Conservation (phyloP, 2,888 invertebrate species). For the Galeopsomyia nigrocyanea region DNA sequence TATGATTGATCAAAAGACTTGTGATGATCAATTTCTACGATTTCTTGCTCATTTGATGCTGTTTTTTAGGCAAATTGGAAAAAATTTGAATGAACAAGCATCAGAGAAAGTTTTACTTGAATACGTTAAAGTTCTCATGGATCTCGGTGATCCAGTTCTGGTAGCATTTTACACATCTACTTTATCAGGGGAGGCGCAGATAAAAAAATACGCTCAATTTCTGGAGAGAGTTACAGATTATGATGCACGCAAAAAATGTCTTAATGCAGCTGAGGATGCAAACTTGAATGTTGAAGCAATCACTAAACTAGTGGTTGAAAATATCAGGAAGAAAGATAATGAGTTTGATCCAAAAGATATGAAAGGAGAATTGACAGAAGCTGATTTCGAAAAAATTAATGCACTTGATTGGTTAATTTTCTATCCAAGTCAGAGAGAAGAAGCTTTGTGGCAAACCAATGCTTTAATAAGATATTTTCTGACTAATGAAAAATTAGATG, state of each 20-base stretch:
- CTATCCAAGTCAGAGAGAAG: conserved; percentile 82
- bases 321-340: conserved; percentile 72
- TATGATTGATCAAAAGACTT: conserved; percentile 74
- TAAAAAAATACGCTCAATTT: conserved; percentile 75
- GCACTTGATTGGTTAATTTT: conserved; percentile 91
- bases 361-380: conserved; percentile 75
- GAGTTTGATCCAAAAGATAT: conserved; percentile 60
- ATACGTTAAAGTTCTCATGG: conserved; percentile 80
- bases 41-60: conserved; percentile 89
- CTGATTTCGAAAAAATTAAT: conserved; percentile 81
- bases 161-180: conserved; percentile 90
- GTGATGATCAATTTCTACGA: conserved; percentile 76
- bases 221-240: conserved; percentile 77
- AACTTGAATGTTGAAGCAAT: conserved; percentile 88
- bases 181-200: conserved; percentile 77
- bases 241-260: conserved; percentile 76
- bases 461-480: conserved; percentile 88
- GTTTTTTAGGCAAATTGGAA: conserved; percentile 85
- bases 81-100: conserved; percentile 77
- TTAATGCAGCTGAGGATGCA: conserved; percentile 80
- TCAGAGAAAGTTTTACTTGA: conserved; percentile 84
- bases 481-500: conserved; percentile 84
- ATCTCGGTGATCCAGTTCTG: conserved; percentile 80
- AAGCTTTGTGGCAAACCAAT: conserved; percentile 90
- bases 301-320: conserved; percentile 88